phyloP scores from a whole-genome alignment of 2,888 invertebrate species.

The Meiosimyza decipiens region DNA sequence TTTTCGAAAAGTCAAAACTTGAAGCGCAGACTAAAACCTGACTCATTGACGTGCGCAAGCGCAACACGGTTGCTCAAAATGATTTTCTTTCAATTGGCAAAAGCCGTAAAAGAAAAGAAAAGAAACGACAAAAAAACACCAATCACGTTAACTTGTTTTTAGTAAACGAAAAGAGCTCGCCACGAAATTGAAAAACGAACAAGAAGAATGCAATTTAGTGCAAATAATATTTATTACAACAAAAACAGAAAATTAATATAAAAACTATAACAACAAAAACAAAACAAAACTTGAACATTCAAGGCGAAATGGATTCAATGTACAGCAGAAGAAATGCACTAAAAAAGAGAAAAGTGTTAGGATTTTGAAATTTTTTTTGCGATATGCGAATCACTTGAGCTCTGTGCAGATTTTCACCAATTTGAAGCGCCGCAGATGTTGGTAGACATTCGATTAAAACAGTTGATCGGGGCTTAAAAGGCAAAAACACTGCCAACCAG shows the following conservation, averaged over 20 bases:
- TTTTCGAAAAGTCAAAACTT: constrained; percentile 20
- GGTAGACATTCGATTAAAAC: constrained; percentile 36
- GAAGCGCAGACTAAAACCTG: background rate
- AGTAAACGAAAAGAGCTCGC: too few relatives aligned
- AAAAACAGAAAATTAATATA: constrained; percentile 1
- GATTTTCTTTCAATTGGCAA: background rate
- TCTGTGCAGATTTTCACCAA: constrained; percentile 31
- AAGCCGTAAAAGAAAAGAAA: constrained; percentile 35
- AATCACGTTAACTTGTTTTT: too few relatives aligned
- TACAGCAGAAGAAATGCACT: constrained; percentile 6
- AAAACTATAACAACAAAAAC: constrained; percentile 18
- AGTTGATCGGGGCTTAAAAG: constrained; percentile 33
- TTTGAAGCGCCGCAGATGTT: constrained; percentile 34
- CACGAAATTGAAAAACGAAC: background rate
- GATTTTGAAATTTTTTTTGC: constrained; percentile 24
- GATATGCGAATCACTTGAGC: constrained; percentile 10
- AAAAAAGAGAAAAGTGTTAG: constrained; percentile 36
- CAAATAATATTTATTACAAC: constrained; percentile 23
- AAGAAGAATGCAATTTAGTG: constrained; percentile 35
- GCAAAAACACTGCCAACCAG: background rate
- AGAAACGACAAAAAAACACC: constrained; percentile 7
- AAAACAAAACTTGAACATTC: constrained; percentile 16
- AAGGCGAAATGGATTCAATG: constrained; percentile 5
- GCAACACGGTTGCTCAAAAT: constrained; percentile 3
- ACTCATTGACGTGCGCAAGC: constrained; percentile 3